Conservation (phyloP, 1,140 invertebrate species). For the Ruditapes philippinarum region DNA sequence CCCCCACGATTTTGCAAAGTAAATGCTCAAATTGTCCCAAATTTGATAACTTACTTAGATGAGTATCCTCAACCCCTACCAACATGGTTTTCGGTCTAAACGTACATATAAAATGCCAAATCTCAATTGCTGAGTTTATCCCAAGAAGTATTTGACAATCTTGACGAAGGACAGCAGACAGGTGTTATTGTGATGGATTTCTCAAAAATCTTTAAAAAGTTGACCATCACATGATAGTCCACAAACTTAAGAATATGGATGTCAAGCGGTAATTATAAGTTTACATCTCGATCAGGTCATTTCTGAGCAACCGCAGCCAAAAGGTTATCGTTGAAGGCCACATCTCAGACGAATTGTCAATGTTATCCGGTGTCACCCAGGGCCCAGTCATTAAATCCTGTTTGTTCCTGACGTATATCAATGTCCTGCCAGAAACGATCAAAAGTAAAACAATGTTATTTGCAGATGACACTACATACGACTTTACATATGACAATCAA, state of each 20-base stretch:
- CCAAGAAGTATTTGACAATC: too few species aligned
- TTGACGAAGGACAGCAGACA: too few species aligned
- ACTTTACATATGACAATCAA: conserved; percentile 2
- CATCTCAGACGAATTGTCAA: not conserved
- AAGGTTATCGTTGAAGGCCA: conserved; percentile 31
- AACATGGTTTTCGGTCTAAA: too few species aligned
- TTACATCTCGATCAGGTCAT: conserved; percentile 9
- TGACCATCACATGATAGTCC: conserved; percentile 36
- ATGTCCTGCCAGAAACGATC: not conserved
- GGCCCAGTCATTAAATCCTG: conserved; percentile 28
- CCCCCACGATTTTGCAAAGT: too few species aligned
- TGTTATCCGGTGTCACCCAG: conserved; percentile 35
- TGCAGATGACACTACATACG: too few species aligned
- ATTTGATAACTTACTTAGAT: too few species aligned
- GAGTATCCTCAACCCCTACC: too few species aligned
- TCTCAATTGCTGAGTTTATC: too few species aligned
- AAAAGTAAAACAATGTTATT: conserved; percentile 20
- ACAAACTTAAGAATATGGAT: not conserved
- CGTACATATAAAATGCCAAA: too few species aligned
- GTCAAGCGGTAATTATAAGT: not conserved
- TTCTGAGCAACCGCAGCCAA: not conserved
- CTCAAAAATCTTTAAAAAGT: conserved; percentile 38
- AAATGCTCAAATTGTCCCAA: too few species aligned
- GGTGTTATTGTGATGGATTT: conserved; percentile 48
- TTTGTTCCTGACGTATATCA: conserved; percentile 32